phyloP scores from a whole-genome alignment of 2,888 invertebrate species.

The Petrolisthes cinctipes region DNA sequence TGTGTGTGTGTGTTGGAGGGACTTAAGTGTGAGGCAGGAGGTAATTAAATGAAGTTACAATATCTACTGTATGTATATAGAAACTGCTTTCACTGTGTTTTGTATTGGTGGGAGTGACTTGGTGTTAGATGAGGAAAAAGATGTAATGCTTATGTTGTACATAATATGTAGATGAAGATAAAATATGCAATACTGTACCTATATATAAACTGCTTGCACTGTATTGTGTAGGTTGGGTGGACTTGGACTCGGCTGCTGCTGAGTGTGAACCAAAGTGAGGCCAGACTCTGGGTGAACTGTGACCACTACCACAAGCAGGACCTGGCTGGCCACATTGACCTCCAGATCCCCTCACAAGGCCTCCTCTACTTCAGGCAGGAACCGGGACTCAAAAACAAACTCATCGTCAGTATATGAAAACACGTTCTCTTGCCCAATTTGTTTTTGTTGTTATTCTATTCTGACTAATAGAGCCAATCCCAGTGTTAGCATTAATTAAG shows the following conservation, averaged over 20 bases:
- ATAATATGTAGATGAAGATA: too few species aligned
- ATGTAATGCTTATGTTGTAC: too few species aligned
- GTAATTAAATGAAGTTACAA: background rate
- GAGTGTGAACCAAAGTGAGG: slow-evolving; percentile 52
- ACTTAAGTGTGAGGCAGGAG: background rate
- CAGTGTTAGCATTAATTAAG: too few species aligned
- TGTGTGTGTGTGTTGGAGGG: background rate
- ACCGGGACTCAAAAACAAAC: slow-evolving; percentile 61
- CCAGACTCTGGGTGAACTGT: slow-evolving; percentile 58
- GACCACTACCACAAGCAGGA: slow-evolving; percentile 49
- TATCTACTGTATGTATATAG: too few species aligned
- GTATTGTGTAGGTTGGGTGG: slow-evolving; percentile 48
- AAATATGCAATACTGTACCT: too few species aligned
- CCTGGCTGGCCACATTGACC: slow-evolving; percentile 56
- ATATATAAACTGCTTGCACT: too few species aligned
- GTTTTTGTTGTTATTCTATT: too few species aligned
- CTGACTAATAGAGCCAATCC: too few species aligned
- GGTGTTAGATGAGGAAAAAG: too few species aligned
- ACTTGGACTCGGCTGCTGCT: slow-evolving; percentile 60
- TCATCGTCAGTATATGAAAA: slow-evolving; percentile 39
- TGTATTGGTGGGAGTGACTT: too few species aligned
- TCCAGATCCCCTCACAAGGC: slow-evolving; percentile 49
- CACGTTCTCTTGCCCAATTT: background rate
- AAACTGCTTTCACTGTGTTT: too few species aligned
- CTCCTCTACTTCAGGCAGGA: slow-evolving; percentile 61